Conservation (phyloP, 2,888 invertebrate genomes). For the Bellardia pandia region DNA sequence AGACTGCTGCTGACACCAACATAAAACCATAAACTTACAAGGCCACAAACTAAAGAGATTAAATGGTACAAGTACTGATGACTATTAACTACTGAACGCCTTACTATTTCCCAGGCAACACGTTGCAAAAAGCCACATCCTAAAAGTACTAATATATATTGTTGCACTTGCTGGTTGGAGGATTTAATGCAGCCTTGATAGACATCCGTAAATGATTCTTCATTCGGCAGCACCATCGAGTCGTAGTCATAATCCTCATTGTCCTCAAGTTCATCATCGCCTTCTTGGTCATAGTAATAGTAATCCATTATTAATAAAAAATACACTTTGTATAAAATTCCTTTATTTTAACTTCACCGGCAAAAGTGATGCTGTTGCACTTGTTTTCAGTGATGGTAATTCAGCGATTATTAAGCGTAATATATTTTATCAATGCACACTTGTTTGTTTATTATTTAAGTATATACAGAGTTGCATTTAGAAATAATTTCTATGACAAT, state of each 20-base stretch:
- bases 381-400: background rate
- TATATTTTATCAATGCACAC: no score
- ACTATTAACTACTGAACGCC: conserved; percentile 55
- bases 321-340: background rate
- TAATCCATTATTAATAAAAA: conserved; percentile 72
- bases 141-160: conserved; percentile 74
- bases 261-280: conserved; percentile 56
- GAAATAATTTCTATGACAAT: no score
- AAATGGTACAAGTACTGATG: conserved; percentile 73
- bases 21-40: conserved; percentile 65
- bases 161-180: conserved; percentile 74
- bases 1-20: conserved; percentile 50
- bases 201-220: conserved; percentile 70
- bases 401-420: no score
- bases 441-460: no score
- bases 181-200: conserved; percentile 74
- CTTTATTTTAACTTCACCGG: conserved; percentile 37
- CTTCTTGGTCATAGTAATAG: conserved; percentile 74
- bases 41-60: conserved; percentile 74
- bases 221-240: conserved; percentile 57
- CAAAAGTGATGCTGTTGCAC: conserved; percentile 46
- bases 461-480: no score
- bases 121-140: conserved; percentile 75
- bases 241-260: conserved; percentile 74
- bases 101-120: conserved; percentile 70